Base-by-base conservation (phyloP, 2,113 vertebrate genomes). In the Forbesichthys agassizii region DNA sequence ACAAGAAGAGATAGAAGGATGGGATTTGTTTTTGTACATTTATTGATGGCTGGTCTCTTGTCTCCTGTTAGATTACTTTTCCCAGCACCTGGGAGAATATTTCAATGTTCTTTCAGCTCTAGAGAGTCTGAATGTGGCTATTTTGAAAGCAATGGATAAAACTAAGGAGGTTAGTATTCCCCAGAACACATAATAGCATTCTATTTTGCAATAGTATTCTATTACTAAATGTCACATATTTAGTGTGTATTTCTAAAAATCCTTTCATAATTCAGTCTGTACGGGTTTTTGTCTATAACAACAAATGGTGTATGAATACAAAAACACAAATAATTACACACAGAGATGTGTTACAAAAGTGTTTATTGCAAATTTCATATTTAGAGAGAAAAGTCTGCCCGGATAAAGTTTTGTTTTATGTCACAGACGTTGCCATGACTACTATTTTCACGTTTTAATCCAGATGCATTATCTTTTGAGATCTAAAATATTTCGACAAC, bases 121-220 rank as follows among this genome's bases (percentile, higher is more conserved):
- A 88, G 96, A 99, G 83, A 88, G 93, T 0, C 94, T 99, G 61
- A 99, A 99, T 68, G 69, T 94, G 0, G 93, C 95, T 0, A 95
- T 99, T 77, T 92, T 99, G 65, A 93, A 94, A 68, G 97, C 98
- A 42, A 98, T 99, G 97, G 96, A 98, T 84, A 94, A 96, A 88
- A 99, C 98, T 68, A 99, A 98, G 84, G 88, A 95, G 95, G 96
- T 98, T 86, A 92, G 91, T 33, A 11, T 59, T 65, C 11, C 47
- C 4, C 18, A 55, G 14, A 54, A 20, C 11, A 2, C 1, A 27
- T 27, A 27, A 27, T 27, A 27, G 27, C 27, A 5, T 3, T 49
- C 11, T 14, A 9, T 56, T 5, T 14, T 49, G 16, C 27, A 27
- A 27, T 27, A 2, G 27, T 27, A 27, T 27, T 27, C 27, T 27